Evolutionary conservation across 2,113 vertebrate species (phyloP).

Genomic region (Psittacara wagleri): DNA sequence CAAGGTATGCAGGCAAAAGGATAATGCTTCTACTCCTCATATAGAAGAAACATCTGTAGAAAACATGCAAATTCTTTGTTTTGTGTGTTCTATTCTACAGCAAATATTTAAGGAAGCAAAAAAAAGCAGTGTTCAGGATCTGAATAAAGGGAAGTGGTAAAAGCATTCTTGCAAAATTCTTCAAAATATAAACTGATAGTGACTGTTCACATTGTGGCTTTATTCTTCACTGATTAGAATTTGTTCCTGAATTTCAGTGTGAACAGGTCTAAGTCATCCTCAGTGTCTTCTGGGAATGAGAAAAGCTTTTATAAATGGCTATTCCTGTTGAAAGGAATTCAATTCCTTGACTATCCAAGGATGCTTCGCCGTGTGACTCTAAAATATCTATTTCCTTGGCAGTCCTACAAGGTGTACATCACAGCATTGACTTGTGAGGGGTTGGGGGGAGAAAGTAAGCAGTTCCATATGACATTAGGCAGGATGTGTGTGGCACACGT

Average conservation of each 20-base stretch:
- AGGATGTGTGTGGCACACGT: not conserved
- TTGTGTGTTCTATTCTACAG: not conserved
- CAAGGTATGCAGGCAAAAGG: not conserved
- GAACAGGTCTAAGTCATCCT: not conserved
- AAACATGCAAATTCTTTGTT: not conserved
- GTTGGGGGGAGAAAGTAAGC: not conserved
- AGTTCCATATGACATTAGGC: not conserved
- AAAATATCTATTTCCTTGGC: not conserved
- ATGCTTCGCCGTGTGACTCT: fast-evolving
- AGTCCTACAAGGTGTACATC: not conserved
- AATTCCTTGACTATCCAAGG: not conserved
- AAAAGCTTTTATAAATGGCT: not conserved
- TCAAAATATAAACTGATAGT: not conserved
- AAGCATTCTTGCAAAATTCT: not conserved
- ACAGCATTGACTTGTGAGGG: not conserved
- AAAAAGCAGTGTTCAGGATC: not conserved
- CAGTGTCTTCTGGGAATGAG: not conserved
- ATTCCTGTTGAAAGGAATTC: not conserved
- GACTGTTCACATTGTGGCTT: not conserved
- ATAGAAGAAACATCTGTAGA: not conserved
- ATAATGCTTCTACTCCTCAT: not conserved
- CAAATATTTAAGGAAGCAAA: not conserved
- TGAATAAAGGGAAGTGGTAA: not conserved
- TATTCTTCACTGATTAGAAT: not conserved
- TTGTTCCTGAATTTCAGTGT: not conserved